phyloP scores from a whole-genome alignment of 2,113 vertebrate genomes.

The Triplophysa siluroides region DNA sequence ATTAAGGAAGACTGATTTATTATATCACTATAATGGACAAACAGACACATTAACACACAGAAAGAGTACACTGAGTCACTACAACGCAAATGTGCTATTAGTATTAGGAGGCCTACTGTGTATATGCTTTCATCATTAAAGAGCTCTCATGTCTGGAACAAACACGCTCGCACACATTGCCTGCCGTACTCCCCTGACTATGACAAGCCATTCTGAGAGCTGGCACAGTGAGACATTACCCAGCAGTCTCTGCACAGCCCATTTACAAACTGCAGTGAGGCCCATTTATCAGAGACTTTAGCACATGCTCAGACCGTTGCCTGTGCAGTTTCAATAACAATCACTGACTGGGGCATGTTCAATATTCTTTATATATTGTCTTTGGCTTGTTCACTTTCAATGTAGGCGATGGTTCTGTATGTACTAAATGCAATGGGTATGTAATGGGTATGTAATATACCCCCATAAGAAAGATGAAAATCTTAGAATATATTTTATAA shows the following conservation, averaged over 20 bases:
- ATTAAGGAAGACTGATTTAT: conserved; percentile 47
- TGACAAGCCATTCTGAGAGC: conserved; percentile 44
- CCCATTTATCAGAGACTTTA: conserved; percentile 42
- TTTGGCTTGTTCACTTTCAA: not conserved
- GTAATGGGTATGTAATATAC: conserved; percentile 4
- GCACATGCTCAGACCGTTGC: conserved; percentile 39
- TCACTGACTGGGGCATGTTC: conserved; percentile 33
- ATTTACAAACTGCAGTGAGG: conserved; percentile 44
- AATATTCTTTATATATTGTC: not conserved
- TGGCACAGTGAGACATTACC: conserved; percentile 42
- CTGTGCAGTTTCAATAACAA: conserved; percentile 26
- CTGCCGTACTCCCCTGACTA: conserved; percentile 26
- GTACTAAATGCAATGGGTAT: not conserved
- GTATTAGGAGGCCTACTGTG: conserved; percentile 57
- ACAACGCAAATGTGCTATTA: conserved; percentile 52
- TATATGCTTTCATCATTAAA: conserved; percentile 51
- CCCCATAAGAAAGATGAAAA: not conserved
- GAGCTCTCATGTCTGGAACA: conserved; percentile 50
- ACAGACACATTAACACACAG: conserved; percentile 46
- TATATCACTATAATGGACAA: conserved; percentile 44
- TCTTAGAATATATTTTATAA: too few relatives aligned
- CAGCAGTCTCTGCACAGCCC: conserved; percentile 48
- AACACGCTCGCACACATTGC: conserved; percentile 22
- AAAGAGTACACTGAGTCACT: conserved; percentile 16
- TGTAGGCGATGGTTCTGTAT: not conserved